A percentile compares a stretch with the other conserved stretches of the same genome.
These are phyloP conservation scores for Cygnus atratus DNA, from an alignment of 2,113 vertebrate species.

Conservation along the genomic window DNA sequence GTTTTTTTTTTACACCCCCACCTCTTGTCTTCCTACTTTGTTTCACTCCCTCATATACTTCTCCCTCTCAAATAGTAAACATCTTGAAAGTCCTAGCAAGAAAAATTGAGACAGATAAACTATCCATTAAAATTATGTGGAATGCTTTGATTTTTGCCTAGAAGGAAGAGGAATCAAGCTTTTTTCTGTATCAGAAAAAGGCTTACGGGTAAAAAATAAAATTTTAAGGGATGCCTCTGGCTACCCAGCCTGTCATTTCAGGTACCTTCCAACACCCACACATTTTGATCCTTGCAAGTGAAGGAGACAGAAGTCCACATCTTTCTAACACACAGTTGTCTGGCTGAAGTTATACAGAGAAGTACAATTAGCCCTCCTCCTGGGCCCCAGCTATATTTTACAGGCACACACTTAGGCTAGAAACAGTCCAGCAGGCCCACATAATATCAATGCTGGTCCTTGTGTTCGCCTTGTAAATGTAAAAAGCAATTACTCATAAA, in stretches of 20 bases:
- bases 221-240: background rate
- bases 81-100: background rate
- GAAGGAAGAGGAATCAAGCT: background rate
- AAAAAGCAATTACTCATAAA: background rate
- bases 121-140: conserved; percentile 12
- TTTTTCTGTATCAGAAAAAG: background rate
- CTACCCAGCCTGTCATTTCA: background rate
- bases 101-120: background rate
- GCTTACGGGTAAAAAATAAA: background rate
- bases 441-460: background rate
- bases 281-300: background rate
- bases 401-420: background rate
- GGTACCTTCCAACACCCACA: background rate
- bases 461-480: background rate
- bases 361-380: background rate
- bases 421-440: background rate
- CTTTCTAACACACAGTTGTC: background rate
- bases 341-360: background rate
- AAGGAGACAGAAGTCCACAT: background rate
- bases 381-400: conserved; percentile 22
- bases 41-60: background rate
- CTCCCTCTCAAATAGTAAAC: background rate
- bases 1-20: background rate
- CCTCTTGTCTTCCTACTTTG: background rate
- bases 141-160: conserved; percentile 62